Evolutionary conservation across 2,888 invertebrate genomes (phyloP).

Genomic region (Falcaria lacertinaria): DNA sequence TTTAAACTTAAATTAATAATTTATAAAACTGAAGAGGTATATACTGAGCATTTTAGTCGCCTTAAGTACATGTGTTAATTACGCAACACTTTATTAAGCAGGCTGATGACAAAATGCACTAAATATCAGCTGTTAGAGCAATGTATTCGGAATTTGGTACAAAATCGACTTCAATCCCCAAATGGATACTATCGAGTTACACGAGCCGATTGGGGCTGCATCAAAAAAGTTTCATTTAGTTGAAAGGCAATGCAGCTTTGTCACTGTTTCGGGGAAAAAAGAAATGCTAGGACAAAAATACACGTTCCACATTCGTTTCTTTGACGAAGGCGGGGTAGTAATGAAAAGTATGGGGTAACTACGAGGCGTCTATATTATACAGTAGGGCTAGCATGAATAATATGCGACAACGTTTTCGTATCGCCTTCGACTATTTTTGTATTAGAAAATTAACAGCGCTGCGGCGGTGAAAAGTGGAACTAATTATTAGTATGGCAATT

Average conservation of each 20-base stretch:
- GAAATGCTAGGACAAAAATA: slow-evolving; percentile 51
- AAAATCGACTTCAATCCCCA: not conserved
- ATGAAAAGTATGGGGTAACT: slow-evolving; percentile 46
- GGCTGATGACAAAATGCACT: too few species aligned
- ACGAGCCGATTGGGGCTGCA: slow-evolving; percentile 34
- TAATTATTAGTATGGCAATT: too few species aligned
- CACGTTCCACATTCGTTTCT: slow-evolving; percentile 53
- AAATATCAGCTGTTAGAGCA: not conserved
- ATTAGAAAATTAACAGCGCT: too few species aligned
- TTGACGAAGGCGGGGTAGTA: slow-evolving; percentile 46
- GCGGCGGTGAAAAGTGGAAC: too few species aligned
- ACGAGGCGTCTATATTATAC: slow-evolving; percentile 1
- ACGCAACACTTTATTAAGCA: too few species aligned
- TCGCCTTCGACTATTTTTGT: too few species aligned
- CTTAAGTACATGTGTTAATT: too few species aligned
- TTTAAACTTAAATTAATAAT: too few species aligned
- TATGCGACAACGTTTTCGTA: too few species aligned
- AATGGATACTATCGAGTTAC: not conserved
- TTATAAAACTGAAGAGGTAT: too few species aligned
- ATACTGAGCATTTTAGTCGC: too few species aligned
- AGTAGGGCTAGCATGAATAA: too few species aligned
- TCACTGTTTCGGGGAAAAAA: slow-evolving; percentile 28
- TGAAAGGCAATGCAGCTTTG: slow-evolving; percentile 54
- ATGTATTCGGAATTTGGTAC: not conserved
- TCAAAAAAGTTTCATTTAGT: slow-evolving; percentile 60